Percentiles rank a stretch among this genome's conserved stretches.
phyloP scores from a whole-genome alignment of 2,797 vertebrate species.

The Eulemur mongoz region DNA sequence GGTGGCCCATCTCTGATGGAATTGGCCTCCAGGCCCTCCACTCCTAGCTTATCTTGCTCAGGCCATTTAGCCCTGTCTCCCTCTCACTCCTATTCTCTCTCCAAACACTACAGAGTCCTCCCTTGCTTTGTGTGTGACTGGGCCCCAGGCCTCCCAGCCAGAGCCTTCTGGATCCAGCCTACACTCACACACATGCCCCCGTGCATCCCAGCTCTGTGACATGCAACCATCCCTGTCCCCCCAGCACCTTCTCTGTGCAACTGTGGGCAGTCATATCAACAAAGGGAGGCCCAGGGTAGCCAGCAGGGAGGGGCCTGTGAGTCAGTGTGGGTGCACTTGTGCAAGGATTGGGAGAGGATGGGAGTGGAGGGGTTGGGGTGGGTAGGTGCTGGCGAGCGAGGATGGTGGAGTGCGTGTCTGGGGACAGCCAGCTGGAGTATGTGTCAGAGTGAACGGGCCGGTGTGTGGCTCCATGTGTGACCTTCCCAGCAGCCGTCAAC shows the following conservation, averaged over 20 bases:
- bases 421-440: conserved; percentile 66
- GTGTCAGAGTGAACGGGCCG: conserved; percentile 65
- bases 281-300: neutral
- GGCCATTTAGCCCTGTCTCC: conserved; percentile 4
- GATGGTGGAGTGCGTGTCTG: neutral
- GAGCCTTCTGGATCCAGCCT: neutral
- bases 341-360: neutral
- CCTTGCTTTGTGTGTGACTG: conserved; percentile 20
- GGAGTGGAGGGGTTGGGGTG: neutral
- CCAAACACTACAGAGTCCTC: neutral
- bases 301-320: neutral
- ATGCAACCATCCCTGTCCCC: neutral
- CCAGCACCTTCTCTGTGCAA: neutral
- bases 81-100: neutral
- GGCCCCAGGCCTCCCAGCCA: neutral
- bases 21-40: neutral
- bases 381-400: conserved; percentile 26
- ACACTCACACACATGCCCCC: neutral
- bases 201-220: neutral
- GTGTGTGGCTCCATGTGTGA: conserved; percentile 56
- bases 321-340: neutral
- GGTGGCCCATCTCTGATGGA: neutral
- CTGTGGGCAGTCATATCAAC: neutral
- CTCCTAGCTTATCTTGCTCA: neutral
- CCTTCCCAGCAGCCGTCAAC: conserved; percentile 44